These are phyloP conservation scores for Lithophane ornitopus DNA, from an alignment of 2,888 invertebrate genomes.

Conservation along the genomic window DNA sequence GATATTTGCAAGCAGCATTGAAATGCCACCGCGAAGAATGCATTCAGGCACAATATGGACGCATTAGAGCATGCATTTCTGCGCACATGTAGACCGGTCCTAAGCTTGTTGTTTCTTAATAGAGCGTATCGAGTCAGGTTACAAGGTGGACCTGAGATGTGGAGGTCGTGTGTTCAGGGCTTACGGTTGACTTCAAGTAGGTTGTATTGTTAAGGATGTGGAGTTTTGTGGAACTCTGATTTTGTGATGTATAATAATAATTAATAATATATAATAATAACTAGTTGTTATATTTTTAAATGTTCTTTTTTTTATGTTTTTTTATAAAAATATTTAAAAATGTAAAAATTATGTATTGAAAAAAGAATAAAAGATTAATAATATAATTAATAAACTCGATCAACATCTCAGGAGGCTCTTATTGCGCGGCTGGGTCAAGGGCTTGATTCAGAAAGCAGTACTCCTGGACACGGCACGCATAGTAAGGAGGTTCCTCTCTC, in stretches of 20 bases:
- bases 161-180: slow-evolving; percentile 48
- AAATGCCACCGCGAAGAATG: slow-evolving; percentile 26
- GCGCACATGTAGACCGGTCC: slow-evolving; percentile 67
- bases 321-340: too few relatives aligned
- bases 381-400: too few relatives aligned
- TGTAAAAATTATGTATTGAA: too few relatives aligned
- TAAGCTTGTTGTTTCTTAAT: slow-evolving; percentile 67
- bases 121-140: slow-evolving; percentile 69
- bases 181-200: slow-evolving; percentile 12
- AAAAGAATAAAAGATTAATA: too few relatives aligned
- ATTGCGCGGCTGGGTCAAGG: too few relatives aligned
- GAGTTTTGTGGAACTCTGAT: not conserved
- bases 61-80: slow-evolving; percentile 67
- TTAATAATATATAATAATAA: too few relatives aligned
- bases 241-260: not conserved
- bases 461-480: too few relatives aligned
- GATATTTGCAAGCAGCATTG: slow-evolving; percentile 2
- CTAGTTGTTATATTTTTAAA: too few relatives aligned
- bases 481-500: too few relatives aligned
- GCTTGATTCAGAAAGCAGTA: too few relatives aligned
- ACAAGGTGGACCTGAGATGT: slow-evolving; percentile 59
- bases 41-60: slow-evolving; percentile 51
- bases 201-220: not conserved
- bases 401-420: too few relatives aligned
- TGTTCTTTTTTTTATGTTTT: too few relatives aligned